A percentile compares a stretch with the other conserved stretches of the same genome.
phyloP scores from a whole-genome alignment of 2,797 vertebrate genomes.

The Pristis pectinata region DNA sequence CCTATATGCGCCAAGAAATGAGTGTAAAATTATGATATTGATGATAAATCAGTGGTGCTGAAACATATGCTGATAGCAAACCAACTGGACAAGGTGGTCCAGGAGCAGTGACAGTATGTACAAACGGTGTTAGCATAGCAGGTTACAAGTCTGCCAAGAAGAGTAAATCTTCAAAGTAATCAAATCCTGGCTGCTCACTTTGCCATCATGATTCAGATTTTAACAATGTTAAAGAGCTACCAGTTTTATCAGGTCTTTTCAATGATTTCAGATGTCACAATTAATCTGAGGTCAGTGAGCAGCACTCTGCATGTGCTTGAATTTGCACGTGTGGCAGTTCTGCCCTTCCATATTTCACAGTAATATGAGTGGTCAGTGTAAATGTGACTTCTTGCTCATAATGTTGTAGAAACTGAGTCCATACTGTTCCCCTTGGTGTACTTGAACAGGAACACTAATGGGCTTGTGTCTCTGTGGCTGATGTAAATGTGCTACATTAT shows the following conservation, averaged over 20 bases:
- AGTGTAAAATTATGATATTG: background rate
- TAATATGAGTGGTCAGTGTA: constrained; percentile 10
- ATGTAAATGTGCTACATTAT: constrained; percentile 21
- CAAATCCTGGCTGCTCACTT: background rate
- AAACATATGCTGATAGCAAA: background rate
- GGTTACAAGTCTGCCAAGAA: background rate
- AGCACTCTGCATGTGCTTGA: background rate
- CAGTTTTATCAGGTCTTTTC: background rate
- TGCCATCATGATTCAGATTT: constrained; percentile 10
- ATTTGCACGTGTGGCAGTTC: background rate
- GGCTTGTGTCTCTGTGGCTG: constrained; percentile 17
- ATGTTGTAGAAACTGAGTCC: background rate
- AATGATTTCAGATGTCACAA: background rate
- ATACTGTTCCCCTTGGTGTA: background rate
- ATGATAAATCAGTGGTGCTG: background rate
- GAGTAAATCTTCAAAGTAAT: background rate
- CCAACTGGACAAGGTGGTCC: background rate
- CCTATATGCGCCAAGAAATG: background rate
- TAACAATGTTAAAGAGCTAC: background rate
- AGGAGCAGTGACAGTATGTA: background rate
- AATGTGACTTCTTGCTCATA: constrained; percentile 15
- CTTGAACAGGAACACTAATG: background rate
- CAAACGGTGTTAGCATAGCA: background rate
- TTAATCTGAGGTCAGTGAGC: background rate
- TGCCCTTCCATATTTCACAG: background rate